phyloP scores from a whole-genome alignment of 2,797 vertebrate species.

The Masticophis lateralis region DNA sequence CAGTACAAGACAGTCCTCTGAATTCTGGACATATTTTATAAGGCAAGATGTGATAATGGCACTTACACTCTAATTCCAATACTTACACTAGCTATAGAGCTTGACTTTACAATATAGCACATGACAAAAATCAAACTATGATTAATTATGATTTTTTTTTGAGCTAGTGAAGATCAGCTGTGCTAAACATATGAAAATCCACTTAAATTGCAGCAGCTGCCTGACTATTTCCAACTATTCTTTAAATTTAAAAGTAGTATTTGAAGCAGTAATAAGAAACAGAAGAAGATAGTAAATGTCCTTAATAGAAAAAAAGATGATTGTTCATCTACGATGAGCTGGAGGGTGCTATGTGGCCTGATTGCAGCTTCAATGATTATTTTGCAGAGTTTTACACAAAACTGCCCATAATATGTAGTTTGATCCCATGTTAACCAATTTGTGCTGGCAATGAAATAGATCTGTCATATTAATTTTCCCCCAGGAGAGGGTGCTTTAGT shows the following conservation, averaged over 20 bases:
- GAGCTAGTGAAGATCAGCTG: too few species aligned
- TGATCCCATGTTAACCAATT: not conserved
- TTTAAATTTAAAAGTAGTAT: not conserved
- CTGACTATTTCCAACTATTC: not conserved
- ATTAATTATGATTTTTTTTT: not conserved
- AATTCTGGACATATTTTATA: constrained; percentile 39
- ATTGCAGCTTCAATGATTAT: not conserved
- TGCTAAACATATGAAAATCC: not conserved
- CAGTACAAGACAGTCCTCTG: not conserved
- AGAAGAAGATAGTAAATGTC: not conserved
- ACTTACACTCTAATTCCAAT: constrained; percentile 50
- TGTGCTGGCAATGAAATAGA: not conserved
- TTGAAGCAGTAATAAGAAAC: not conserved
- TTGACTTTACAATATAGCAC: not conserved
- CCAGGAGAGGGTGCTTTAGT: constrained; percentile 63
- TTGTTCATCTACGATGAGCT: not conserved
- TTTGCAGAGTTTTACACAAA: not conserved
- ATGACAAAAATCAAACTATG: not conserved
- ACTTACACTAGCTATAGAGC: constrained; percentile 40
- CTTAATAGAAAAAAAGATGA: not conserved
- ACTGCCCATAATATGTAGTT: not conserved
- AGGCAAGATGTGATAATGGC: constrained; percentile 38
- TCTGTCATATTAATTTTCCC: not conserved
- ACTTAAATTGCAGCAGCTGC: not conserved
- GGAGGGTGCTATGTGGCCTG: not conserved